Evolutionary conservation across 2,113 vertebrate genomes (phyloP), one percentile per base, ranked within the genome.

Genomic region (Arizona elegans): DNA sequence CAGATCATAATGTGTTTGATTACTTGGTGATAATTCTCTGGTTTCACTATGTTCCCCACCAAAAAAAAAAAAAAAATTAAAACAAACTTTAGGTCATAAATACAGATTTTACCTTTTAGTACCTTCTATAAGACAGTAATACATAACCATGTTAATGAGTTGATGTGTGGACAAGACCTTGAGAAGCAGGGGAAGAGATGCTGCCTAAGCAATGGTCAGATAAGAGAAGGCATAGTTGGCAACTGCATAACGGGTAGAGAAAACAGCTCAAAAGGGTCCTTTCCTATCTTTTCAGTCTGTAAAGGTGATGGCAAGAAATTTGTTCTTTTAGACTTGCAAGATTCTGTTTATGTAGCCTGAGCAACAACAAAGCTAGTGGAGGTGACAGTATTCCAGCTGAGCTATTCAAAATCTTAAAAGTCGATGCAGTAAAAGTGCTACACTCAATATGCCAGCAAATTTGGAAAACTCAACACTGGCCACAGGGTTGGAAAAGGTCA

Each of bases 1-100:
- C 53, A 33, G n/a, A 52, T 6, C 58, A 62, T 8, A 38, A 19
- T 58, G 33, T 56, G 54, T 33, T 29, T 88, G 3, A 17, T 54
- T n/a, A 54, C 54, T 81, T 81, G 29, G 87, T 50, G 95, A 95
- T 94, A 95, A 95, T 92, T 95, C 95, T 95, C 75, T 94, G 94
- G 95, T 96, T 96, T 96, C 94, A 94, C 94, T 95, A 94, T 94
- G 95, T 93, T 96, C 96, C 95, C 94, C 94, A 96, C 94, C 43
- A 47, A 47, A 43, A 43, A 43, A 43, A 43, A 94, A 95, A 58
- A 91, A 55, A 5, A 59, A 55, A 58, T 19, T 58, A n/a, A 55
- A 96, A 95, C 94, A 95, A 38, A 94, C 96, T 94, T 93, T 96
- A 94, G 96, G 93, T 94, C 90, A 92, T 90, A 94, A n/a, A 92